Conservation (phyloP, 2,113 vertebrate genomes). For the Sphyrna mokarran region DNA sequence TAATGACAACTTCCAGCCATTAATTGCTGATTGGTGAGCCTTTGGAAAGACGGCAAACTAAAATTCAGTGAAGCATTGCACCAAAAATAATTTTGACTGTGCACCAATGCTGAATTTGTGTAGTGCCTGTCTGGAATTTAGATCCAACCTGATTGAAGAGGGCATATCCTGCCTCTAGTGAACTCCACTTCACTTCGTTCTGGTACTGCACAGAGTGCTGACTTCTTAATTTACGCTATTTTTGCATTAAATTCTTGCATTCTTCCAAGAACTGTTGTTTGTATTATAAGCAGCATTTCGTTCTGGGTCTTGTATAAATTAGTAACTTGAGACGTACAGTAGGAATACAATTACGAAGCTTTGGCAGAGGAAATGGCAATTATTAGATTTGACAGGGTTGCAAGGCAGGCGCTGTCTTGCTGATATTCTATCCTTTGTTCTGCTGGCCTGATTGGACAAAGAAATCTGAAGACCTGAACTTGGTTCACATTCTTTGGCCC, state of each 20-base stretch:
- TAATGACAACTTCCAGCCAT: background rate
- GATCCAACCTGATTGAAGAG: background rate
- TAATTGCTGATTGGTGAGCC: background rate
- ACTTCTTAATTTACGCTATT: background rate
- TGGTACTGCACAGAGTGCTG: background rate
- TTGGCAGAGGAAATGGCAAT: background rate
- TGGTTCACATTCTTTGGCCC: constrained; percentile 37
- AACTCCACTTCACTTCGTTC: background rate
- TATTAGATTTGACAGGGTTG: constrained; percentile 1
- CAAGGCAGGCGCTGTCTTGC: background rate
- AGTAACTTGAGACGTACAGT: background rate
- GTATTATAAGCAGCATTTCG: background rate
- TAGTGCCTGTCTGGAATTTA: no score
- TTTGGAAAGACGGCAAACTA: background rate
- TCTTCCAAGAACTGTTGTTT: no score
- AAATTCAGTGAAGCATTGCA: background rate
- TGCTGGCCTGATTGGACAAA: background rate
- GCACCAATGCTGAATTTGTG: background rate
- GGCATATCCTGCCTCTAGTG: background rate
- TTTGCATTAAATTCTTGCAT: background rate
- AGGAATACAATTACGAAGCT: background rate
- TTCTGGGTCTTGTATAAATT: background rate
- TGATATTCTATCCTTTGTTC: constrained; percentile 7
- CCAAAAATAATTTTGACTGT: background rate
- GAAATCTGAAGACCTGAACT: constrained; percentile 22